Evolutionary conservation across 53 echinoderm and acorn worm genomes (phyloP), one percentile per base, ranked within the genome.

Genomic region (Holothuria leucospilota): DNA sequence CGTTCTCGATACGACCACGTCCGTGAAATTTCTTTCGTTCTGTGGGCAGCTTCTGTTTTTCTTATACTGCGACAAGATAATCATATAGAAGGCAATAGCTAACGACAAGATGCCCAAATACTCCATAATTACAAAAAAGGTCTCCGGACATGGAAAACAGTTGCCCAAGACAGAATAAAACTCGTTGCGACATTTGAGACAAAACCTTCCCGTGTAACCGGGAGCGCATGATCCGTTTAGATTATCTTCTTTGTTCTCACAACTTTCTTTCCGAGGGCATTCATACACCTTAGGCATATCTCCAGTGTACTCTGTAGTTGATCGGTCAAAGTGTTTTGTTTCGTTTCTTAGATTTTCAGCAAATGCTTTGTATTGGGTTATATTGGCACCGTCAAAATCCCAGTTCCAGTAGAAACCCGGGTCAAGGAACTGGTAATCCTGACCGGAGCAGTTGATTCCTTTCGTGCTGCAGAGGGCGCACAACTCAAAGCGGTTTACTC

Each of bases 341-440:
- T 30, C 71, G 3, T 29, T 10, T 34, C 15, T 70, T 40, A 70
- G 11, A 21, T 70, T 70, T 13, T 11, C 71, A 16, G 41, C 71
- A 70, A 70, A 70, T n/a, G 16, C 21, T 34, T 70, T 70, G 71
- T 70, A 70, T 20, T 70, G 39, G 41, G 13, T 70, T 16, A 70
- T 18, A 70, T 34, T 70, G 38, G 71, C 71, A 25, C 38, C 39
- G 5, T 39, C 39, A 2, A 25, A 87, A 40, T 84, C 23, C 91
- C 91, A 91, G 6, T 83, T 87, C 91, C 91, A 91, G 68, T 78
- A 84, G 69, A 81, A 91, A 20, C 87, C 91, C 13, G 82, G 82
- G 20, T 63, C 63, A 16, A 87, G 67, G 28, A 34, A 66, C 26
- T 92, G 85, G 63, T 88, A 81, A 29, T 92, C 88, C 21, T 70